phyloP scores from a whole-genome alignment of 1,140 invertebrate genomes.

The Drosophila bocki region DNA sequence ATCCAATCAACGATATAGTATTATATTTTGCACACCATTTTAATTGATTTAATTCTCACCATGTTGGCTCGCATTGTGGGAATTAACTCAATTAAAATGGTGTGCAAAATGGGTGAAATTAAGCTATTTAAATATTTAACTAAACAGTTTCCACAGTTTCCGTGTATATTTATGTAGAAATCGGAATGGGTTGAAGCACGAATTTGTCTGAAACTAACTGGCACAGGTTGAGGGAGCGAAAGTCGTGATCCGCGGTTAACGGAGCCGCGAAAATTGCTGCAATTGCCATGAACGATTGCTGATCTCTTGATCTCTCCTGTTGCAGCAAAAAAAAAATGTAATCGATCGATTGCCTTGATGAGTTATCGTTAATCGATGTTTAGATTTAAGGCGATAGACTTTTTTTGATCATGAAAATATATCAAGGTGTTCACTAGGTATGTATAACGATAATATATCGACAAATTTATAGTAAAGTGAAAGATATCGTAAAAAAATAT shows the following conservation, averaged over 20 bases:
- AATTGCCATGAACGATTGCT: constrained; percentile 21
- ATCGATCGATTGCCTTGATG: constrained; percentile 15
- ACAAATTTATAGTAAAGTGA: background rate
- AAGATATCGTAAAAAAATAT: background rate
- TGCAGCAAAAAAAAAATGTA: background rate
- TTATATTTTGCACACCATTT: constrained; percentile 2
- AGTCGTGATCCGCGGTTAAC: constrained; percentile 28
- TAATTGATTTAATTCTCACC: constrained; percentile 16
- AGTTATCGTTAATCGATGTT: constrained; percentile 19
- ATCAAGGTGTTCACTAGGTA: background rate
- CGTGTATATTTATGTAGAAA: background rate
- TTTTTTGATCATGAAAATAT: background rate
- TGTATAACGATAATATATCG: background rate
- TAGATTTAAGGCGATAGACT: too few species aligned
- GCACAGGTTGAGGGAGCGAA: constrained; percentile 41
- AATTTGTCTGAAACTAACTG: background rate
- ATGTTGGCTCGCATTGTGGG: background rate
- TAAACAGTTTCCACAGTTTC: background rate
- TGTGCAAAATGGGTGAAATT: background rate
- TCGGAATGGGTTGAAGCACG: background rate
- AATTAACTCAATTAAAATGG: background rate
- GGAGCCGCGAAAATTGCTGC: constrained; percentile 22
- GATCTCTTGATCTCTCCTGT: constrained; percentile 6
- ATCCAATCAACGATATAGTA: constrained; percentile 9
- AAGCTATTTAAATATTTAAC: constrained; percentile 14